Evolutionary conservation across 2,888 invertebrate genomes (phyloP).

Genomic region (Xanthia icteritia): DNA sequence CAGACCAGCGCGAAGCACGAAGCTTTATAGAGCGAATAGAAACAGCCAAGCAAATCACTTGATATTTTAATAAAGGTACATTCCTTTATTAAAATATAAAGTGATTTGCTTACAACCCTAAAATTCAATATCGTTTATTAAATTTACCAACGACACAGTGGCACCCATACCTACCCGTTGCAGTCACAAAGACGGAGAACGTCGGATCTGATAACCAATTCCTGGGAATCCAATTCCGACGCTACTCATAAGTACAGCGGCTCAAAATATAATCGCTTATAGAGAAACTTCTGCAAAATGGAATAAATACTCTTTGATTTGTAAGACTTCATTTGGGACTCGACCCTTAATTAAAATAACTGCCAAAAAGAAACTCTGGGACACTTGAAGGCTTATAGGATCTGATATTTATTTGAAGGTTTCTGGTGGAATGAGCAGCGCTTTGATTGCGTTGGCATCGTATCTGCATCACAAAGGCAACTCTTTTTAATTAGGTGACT

Average conservation of each 20-base stretch:
- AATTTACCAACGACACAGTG: slow-evolving; percentile 3
- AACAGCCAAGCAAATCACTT: neutral
- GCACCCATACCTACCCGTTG: slow-evolving; percentile 1
- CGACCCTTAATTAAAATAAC: slow-evolving; percentile 72
- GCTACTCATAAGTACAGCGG: slow-evolving; percentile 13
- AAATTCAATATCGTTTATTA: neutral
- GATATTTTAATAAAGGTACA: neutral
- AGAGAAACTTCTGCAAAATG: slow-evolving; percentile 37
- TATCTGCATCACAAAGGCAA: slow-evolving; percentile 86
- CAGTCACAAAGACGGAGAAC: slow-evolving; percentile 8
- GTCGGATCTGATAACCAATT: slow-evolving; percentile 10
- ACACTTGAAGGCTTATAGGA: slow-evolving; percentile 66
- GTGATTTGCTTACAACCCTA: too few species aligned
- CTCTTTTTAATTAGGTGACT: slow-evolving; percentile 87
- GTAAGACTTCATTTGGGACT: slow-evolving; percentile 68
- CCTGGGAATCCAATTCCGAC: slow-evolving; percentile 7
- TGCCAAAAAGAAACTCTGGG: slow-evolving; percentile 69
- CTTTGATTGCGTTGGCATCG: slow-evolving; percentile 78
- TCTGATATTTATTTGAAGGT: slow-evolving; percentile 80
- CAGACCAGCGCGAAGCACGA: too few species aligned
- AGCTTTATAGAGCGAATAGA: neutral
- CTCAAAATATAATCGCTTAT: slow-evolving; percentile 21
- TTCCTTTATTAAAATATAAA: too few species aligned
- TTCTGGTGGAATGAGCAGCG: slow-evolving; percentile 72
- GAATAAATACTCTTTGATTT: slow-evolving; percentile 61